Evolutionary conservation across 2,113 vertebrate genomes (phyloP), one percentile per base, ranked within the genome.

Genomic region (Nansenia antarctica): DNA sequence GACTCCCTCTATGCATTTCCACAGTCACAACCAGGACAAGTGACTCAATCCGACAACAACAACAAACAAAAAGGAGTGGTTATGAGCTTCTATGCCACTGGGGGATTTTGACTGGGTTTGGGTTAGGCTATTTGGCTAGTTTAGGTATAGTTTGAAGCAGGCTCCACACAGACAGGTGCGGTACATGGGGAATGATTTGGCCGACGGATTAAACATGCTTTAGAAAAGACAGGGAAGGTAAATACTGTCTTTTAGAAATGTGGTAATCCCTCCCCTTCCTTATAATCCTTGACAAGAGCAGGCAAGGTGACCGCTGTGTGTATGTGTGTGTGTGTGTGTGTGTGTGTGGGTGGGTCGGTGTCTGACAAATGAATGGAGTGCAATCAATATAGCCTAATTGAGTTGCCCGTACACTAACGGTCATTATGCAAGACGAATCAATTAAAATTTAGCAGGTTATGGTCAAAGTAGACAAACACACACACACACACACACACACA

Each of bases 201-300:
- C 79, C 67, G 75, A 39, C 70, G 71, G 82, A 87, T 91, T 88
- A 89, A 79, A 82, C 86, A 67, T 74, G 9, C 57, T 70, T 81
- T 84, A 70, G 77, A 62, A 74, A 84, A 85, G 58, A 70, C 81
- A 78, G 70, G 79, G 85, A 65, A 74, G 83, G 79, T 70, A 85
- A 89, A 76, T 82, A 87, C 85, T 83, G 83, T 89, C 85, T 82
- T 84, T 78, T 81, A 81, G 82, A 91, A 88, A 83, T 77, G 55
- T 86, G 82, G 73, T 91, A 89, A 91, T 93, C 90, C n/a, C 83
- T 77, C 22, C 79, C 45, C 69, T 76, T 82, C 63, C 12, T 87
- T 87, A 83, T 89, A 92, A 92, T 92, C 83, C 69, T 72, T 73
- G 71, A 66, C 79, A 87, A 89, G 87, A 88, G 76, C 81, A 85